Percentiles rank a stretch among this genome's conserved stretches.
phyloP scores from a whole-genome alignment of 30 jellyfish, hydroid and myxozoan genomes.

The Pelagia noctiluca region DNA sequence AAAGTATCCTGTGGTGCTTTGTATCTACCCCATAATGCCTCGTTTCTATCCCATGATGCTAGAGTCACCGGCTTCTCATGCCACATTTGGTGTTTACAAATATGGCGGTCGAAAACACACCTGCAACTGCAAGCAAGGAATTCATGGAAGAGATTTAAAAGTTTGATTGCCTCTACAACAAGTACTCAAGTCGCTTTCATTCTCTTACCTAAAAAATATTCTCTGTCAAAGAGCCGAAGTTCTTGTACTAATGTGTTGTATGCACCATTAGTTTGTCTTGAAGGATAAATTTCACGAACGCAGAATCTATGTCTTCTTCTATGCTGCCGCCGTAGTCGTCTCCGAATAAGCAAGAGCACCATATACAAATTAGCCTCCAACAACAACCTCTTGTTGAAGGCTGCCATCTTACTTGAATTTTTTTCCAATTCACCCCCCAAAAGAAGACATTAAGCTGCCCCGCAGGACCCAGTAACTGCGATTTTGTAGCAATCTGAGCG shows the following conservation, averaged over 20 bases:
- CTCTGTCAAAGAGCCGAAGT: constrained; percentile 43
- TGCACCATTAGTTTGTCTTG: constrained; percentile 35
- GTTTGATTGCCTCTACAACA: no score
- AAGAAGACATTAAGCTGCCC: not conserved
- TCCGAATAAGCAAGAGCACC: constrained; percentile 1
- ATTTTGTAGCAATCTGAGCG: constrained; percentile 7
- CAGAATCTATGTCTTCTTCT: constrained; percentile 45
- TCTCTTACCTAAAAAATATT: constrained; percentile 49
- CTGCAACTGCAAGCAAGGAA: no score
- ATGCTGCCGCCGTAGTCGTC: constrained; percentile 20
- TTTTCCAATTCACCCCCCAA: not conserved
- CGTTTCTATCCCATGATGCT: constrained; percentile 35
- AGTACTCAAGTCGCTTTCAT: no score
- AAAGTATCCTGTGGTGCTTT: constrained; percentile 27
- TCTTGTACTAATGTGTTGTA: constrained; percentile 42
- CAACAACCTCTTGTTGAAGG: constrained; percentile 12
- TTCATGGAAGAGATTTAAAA: no score
- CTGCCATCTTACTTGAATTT: constrained; percentile 39
- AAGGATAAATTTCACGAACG: constrained; percentile 43
- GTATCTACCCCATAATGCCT: constrained; percentile 29
- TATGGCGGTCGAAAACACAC: constrained; percentile 10
- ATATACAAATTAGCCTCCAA: constrained; percentile 4
- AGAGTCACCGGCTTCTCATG: no score
- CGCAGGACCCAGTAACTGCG: not conserved
- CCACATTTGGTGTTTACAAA: constrained; percentile 27